Conservation (phyloP, 1,140 invertebrate genomes). For the Lucilia sericata region DNA sequence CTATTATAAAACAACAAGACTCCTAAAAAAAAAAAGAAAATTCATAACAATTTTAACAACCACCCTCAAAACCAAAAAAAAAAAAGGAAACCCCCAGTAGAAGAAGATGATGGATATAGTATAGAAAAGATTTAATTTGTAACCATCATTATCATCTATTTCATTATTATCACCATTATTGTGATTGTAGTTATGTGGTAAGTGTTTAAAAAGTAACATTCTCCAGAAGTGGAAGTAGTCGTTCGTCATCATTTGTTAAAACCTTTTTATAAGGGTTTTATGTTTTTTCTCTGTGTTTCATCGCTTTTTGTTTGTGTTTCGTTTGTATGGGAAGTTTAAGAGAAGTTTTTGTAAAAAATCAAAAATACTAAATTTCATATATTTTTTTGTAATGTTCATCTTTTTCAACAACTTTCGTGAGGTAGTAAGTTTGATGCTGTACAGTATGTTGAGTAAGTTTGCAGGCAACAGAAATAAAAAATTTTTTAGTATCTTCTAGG, state of each 20-base stretch:
- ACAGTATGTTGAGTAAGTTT: no score
- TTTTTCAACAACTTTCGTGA: no score
- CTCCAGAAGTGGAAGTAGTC: no score
- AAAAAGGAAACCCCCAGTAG: neutral
- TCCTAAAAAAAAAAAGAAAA: neutral
- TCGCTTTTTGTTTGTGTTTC: no score
- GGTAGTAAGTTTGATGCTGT: no score
- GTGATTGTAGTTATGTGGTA: no score
- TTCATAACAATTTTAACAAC: neutral
- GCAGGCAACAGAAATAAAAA: no score
- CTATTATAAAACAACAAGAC: no score
- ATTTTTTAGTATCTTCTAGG: no score
- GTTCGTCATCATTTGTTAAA: constrained; percentile 3
- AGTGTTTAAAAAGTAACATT: no score
- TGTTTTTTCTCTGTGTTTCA: no score
- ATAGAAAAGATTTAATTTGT: neutral
- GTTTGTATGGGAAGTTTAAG: neutral
- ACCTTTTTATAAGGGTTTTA: neutral
- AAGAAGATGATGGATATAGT: neutral
- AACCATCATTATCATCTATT: neutral
- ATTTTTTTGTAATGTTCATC: no score
- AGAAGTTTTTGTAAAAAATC: neutral
- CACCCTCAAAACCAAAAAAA: neutral
- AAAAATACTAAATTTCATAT: neutral
- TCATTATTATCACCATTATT: neutral